Conservation (phyloP, 2,113 vertebrate species). For the Pelecanus crispus region DNA sequence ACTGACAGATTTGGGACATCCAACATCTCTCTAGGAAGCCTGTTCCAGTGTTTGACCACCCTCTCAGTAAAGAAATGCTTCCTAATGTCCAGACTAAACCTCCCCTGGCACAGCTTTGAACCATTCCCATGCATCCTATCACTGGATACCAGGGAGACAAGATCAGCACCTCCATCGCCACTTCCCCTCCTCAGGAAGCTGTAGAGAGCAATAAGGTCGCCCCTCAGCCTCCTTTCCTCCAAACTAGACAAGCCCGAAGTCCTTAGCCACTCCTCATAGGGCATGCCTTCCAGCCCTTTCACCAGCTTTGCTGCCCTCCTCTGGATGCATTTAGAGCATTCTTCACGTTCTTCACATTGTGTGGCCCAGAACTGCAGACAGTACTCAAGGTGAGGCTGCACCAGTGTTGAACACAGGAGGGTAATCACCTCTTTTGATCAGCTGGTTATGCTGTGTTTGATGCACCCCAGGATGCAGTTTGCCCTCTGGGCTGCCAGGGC, state of each 20-base stretch:
- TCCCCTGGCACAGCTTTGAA: neutral
- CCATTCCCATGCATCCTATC: neutral
- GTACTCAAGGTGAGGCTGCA: neutral
- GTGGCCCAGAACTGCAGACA: neutral
- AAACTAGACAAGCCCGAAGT: neutral
- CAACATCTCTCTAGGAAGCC: neutral
- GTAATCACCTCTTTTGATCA: neutral
- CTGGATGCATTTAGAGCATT: neutral
- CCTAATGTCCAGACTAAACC: neutral
- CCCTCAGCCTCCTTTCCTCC: neutral
- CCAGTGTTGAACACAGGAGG: neutral
- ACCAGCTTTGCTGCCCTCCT: neutral
- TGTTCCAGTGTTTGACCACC: neutral
- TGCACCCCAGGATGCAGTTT: neutral
- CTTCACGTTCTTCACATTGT: no score
- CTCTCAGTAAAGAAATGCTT: neutral
- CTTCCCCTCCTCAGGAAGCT: neutral
- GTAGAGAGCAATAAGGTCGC: neutral
- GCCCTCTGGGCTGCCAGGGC: neutral
- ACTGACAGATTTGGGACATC: neutral
- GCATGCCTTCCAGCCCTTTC: neutral
- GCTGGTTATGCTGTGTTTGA: neutral
- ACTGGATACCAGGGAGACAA: neutral
- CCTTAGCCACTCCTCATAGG: neutral
- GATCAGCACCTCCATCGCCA: neutral